Percentiles rank a stretch among this genome's conserved stretches.
phyloP scores from a whole-genome alignment of 2,888 invertebrate species.

The Protodeltote pygarga region DNA sequence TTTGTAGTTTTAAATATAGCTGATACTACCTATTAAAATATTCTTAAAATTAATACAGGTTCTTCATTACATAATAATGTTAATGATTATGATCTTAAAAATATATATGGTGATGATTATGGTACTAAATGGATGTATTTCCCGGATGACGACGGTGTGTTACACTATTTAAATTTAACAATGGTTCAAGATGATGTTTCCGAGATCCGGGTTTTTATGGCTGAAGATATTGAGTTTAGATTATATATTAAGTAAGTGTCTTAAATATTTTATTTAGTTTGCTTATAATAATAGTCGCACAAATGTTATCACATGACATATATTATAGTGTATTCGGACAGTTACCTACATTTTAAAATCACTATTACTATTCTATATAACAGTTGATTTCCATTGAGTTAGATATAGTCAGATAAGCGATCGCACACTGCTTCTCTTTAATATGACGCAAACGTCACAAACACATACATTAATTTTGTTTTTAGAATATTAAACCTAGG shows the following conservation, averaged over 20 bases:
- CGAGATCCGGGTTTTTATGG: constrained; percentile 21
- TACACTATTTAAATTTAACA: constrained; percentile 61
- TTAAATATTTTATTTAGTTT: neutral
- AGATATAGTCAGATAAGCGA: too few species aligned
- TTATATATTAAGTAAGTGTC: constrained; percentile 68
- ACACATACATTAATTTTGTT: too few species aligned
- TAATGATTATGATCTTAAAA: constrained; percentile 12
- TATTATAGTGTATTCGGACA: too few species aligned
- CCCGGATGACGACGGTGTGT: constrained; percentile 72
- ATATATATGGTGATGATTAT: constrained; percentile 59
- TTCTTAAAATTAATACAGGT: constrained; percentile 31
- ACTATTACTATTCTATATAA: too few species aligned
- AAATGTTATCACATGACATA: too few species aligned
- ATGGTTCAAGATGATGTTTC: constrained; percentile 12
- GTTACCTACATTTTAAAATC: neutral
- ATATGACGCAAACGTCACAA: too few species aligned
- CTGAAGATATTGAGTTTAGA: constrained; percentile 65
- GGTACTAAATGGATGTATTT: constrained; percentile 79
- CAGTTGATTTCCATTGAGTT: too few species aligned
- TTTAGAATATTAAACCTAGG: too few species aligned
- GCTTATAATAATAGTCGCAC: neutral
- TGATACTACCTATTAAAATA: too few species aligned
- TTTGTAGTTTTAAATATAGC: too few species aligned
- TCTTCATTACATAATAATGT: constrained; percentile 1
- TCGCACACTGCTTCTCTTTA: too few species aligned